phyloP scores from a whole-genome alignment of 1,140 invertebrate genomes.

The Panagrolaimus sp. region DNA sequence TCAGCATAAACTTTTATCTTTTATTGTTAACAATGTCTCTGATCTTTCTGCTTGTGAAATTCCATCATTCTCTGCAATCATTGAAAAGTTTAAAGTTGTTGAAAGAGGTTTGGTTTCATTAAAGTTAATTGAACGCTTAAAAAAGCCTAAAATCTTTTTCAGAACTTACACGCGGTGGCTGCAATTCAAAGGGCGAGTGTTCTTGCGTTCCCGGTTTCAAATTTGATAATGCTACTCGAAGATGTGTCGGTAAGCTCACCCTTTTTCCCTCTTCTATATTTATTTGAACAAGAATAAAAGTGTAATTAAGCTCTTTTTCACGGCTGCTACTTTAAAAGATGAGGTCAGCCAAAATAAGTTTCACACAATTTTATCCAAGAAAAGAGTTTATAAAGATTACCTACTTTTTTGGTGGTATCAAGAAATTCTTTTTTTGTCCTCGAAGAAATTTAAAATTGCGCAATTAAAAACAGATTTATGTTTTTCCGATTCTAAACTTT shows the following conservation, averaged over 20 bases:
- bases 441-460: background rate
- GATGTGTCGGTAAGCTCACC: conserved; percentile 16
- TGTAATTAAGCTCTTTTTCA: background rate
- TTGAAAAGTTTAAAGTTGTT: conserved; percentile 8
- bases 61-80: background rate
- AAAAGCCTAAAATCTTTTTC: background rate
- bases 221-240: conserved; percentile 19
- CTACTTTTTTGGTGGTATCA: background rate
- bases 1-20: conserved; percentile 14
- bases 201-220: conserved; percentile 17
- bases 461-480: no score
- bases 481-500: background rate
- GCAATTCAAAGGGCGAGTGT: conserved; percentile 14
- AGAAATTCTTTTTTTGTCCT: background rate
- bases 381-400: background rate
- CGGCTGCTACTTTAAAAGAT: background rate
- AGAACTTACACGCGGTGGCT: conserved; percentile 20
- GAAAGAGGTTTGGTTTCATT: conserved; percentile 9
- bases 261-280: background rate
- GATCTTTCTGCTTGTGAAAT: conserved; percentile 4
- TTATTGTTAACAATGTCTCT: conserved; percentile 4
- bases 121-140: background rate
- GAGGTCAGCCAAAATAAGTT: background rate
- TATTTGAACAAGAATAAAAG: background rate
- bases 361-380: background rate